phyloP scores from a whole-genome alignment of 2,797 vertebrate genomes.

The Sarcophilus harrisii region DNA sequence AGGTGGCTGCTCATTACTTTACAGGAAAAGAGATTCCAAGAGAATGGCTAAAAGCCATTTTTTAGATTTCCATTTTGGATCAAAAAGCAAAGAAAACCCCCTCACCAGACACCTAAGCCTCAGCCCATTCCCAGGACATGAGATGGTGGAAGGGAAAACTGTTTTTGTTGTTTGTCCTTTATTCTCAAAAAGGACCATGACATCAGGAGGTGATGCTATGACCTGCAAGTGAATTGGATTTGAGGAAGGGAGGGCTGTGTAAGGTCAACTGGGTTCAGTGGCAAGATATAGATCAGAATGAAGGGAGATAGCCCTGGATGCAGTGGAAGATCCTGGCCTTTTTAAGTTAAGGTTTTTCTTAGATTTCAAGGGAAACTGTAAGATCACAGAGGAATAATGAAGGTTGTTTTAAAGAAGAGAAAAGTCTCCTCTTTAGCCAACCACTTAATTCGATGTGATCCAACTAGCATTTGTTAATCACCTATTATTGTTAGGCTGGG shows the following conservation, averaged over 20 bases:
- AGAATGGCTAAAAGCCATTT: neutral
- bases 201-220: neutral
- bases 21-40: neutral
- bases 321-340: neutral
- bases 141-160: neutral
- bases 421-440: neutral
- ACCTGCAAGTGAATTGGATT: constrained; percentile 1
- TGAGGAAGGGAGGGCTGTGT: neutral
- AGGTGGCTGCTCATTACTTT: neutral
- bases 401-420: neutral
- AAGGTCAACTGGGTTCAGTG: neutral
- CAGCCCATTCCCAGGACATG: constrained; percentile 12
- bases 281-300: neutral
- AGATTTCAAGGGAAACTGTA: neutral
- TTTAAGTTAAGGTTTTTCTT: neutral
- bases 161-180: neutral
- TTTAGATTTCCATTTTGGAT: constrained; percentile 7
- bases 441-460: neutral
- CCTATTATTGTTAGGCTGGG: neutral
- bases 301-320: neutral
- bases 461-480: neutral
- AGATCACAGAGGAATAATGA: neutral
- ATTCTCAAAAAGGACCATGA: neutral
- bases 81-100: constrained; percentile 27
- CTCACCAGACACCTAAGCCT: neutral